phyloP scores from a whole-genome alignment of 1,140 invertebrate species.

The Zaprionus davidi region DNA sequence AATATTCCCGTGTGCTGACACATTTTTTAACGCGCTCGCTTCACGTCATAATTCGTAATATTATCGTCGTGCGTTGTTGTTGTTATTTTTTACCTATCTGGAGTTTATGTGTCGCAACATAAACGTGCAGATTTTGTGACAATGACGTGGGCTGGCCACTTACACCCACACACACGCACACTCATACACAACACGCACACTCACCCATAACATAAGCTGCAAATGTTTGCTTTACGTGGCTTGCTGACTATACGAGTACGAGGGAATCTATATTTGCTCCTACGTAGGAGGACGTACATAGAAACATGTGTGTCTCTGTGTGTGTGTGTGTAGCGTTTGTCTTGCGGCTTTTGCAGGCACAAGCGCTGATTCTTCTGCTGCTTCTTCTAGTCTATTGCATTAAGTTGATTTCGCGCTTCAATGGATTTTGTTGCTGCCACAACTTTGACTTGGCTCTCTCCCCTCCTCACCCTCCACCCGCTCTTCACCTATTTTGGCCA shows the following conservation, averaged over 20 bases:
- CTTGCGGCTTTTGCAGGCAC: slow-evolving; percentile 37
- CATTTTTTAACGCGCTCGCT: slow-evolving; percentile 1
- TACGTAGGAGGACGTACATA: slow-evolving; percentile 1
- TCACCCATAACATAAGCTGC: slow-evolving; percentile 44
- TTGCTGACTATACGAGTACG: slow-evolving; percentile 40
- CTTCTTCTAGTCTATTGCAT: slow-evolving; percentile 69
- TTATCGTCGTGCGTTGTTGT: slow-evolving; percentile 27
- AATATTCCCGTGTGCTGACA: slow-evolving; percentile 8
- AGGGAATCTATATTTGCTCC: slow-evolving; percentile 16
- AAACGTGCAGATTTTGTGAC: slow-evolving; percentile 36
- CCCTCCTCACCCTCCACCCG: not conserved
- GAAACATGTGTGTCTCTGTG: slow-evolving; percentile 10
- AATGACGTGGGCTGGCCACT: slow-evolving; percentile 32
- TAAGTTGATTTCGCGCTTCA: slow-evolving; percentile 79
- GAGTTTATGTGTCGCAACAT: slow-evolving; percentile 31
- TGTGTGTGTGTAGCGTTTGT: slow-evolving; percentile 34
- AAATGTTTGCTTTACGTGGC: slow-evolving; percentile 75
- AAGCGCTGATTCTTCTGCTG: slow-evolving; percentile 16
- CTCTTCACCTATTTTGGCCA: slow-evolving; percentile 15
- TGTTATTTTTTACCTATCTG: slow-evolving; percentile 41
- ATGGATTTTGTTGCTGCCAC: slow-evolving; percentile 63
- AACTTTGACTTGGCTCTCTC: slow-evolving; percentile 50
- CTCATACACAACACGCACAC: slow-evolving; percentile 3
- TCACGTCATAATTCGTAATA: slow-evolving; percentile 21
- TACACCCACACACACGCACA: slow-evolving; percentile 15